Evolutionary conservation across 2,888 invertebrate species (phyloP), one percentile per base, ranked within the genome.

Genomic region (Argyresthia goedartella): DNA sequence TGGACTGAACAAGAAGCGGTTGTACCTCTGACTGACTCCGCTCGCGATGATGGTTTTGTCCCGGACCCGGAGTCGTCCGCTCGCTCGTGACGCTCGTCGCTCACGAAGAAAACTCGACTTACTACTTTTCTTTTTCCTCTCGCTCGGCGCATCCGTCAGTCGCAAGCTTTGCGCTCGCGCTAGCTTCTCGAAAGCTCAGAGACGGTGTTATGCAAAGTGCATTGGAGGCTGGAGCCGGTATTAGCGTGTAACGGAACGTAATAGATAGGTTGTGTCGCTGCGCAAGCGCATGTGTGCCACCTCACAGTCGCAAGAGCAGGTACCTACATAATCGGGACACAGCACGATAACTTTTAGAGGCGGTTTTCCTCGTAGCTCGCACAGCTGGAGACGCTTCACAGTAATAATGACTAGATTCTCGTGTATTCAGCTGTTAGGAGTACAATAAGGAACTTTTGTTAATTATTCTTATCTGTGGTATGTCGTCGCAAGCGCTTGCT

Each of bases 201-300:
- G 43, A 8, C 43, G 43, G 48, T 54, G 52, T 54, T 53, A 48
- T 52, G 53, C 50, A 54, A 49, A 51, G 58, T 60, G 62, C 60
- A 60, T 53, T 48, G 54, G 55, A 55, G 51, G 50, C 41, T 54
- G 54, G 50, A 46, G 46, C 35, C 43, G 43, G 43, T 43, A 43
- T 8, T 43, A 9, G 53, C 51, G 53, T 34, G 51, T 66, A 63
- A 63, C 66, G 66, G 66, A 60, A 57, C 56, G 59, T 60, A 58
- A 57, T 63, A 59, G 56, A 58, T 59, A 57, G 58, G 8, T 36
- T 8, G 10, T n/a, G 39, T n/a, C n/a, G 14, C 16, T 34, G 47
- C 16, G 16, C 36, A 9, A 47, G 25, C 1, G 33, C 1, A 16
- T 3, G 34, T 9, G 10, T 25, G 36, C 36, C 7, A 9, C 36